Evolutionary conservation across 1,140 invertebrate species (phyloP).

Genomic region (Chironomus striatipennis): DNA sequence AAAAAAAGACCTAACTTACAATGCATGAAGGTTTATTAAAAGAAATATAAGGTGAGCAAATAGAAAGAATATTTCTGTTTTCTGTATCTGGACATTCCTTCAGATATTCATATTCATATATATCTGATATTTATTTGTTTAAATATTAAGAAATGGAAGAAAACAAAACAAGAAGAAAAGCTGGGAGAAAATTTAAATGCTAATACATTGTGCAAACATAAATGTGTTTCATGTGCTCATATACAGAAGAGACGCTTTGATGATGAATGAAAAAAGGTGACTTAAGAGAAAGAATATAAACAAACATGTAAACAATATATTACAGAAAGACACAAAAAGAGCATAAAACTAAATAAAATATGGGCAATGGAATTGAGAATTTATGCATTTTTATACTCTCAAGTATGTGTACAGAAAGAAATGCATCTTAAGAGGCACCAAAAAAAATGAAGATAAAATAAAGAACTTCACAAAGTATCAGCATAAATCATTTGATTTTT

Average conservation of each 20-base stretch:
- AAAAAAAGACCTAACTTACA: neutral
- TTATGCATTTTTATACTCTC: neutral
- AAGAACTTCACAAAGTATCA: neutral
- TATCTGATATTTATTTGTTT: neutral
- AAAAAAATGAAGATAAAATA: neutral
- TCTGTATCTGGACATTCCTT: constrained; percentile 15
- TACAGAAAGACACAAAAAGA: neutral
- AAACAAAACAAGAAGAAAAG: constrained; percentile 2
- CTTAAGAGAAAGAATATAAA: constrained; percentile 11
- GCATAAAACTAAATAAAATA: constrained; percentile 10
- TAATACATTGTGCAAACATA: constrained; percentile 14
- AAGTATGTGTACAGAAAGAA: neutral
- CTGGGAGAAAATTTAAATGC: constrained; percentile 12
- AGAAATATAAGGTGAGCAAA: neutral
- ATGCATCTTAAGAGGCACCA: constrained; percentile 11
- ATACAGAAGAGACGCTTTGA: neutral
- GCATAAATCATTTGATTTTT: constrained; percentile 1
- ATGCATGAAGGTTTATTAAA: neutral
- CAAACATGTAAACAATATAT: constrained; percentile 14
- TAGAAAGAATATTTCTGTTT: no score
- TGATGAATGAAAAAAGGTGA: constrained; percentile 1
- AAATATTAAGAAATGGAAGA: constrained; percentile 1
- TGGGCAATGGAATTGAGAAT: neutral
- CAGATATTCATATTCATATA: no score
- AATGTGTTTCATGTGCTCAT: constrained; percentile 10